Base-by-base conservation (phyloP, 2,797 vertebrate genomes). In the Nannoperca australis region DNA sequence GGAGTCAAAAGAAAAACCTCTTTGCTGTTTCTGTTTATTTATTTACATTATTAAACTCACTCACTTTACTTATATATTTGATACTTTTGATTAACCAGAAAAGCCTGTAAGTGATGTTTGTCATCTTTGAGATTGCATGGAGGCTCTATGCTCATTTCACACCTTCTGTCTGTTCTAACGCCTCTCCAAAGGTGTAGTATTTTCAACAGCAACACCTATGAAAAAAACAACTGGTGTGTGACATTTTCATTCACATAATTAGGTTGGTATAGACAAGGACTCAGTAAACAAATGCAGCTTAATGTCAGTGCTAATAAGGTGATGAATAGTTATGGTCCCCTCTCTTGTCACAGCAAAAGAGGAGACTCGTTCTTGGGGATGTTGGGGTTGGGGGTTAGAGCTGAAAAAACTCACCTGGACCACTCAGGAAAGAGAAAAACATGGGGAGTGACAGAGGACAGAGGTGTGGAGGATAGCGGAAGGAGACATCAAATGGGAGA, bases 191-290 rank as follows among this genome's bases (percentile, higher is more conserved):
- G 53, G 45, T 77, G 72, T 69, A 56, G 32, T 69, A 58, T 89
- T 79, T 82, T 69, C 66, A 78, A 2, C 24, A 77, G 55, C 53
- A 70, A 69, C 76, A 78, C 77, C 66, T 54, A 56, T 38, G 47
- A 80, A 81, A 51, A 70, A 51, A 70, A 78, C 84, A 89, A 68
- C 60, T 20, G 10, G 18, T 49, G 47, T 83, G 17, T 89, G 88
- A 87, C 87, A 92, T 92, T 93, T 91, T 85, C 79, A 79, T 82
- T 89, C 76, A 76, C 78, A 74, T 86, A 88, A 91, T 91, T 87
- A 90, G 77, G 69, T 65, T 22, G 42, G 14, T 62, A 76, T 65
- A 53, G 56, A 60, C 61, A 64, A 47, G 22, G 42, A 70, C 54
- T 65, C 1, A 1, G 82, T 73, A 83, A 91, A 91, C 67, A 88